Evolutionary conservation across 2,888 invertebrate species (phyloP).

Genomic region (Eucriotettix oculatus): DNA sequence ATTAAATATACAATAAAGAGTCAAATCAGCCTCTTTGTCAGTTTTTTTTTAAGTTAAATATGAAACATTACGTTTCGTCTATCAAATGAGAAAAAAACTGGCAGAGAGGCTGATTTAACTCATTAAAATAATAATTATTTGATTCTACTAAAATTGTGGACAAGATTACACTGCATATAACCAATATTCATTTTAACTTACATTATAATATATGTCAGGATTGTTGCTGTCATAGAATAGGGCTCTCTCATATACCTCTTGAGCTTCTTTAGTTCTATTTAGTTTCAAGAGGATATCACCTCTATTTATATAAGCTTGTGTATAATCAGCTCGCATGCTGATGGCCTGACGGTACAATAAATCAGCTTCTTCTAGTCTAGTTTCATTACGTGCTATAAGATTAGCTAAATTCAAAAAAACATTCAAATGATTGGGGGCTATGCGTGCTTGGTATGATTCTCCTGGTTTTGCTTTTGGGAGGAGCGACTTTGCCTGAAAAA

Average conservation of each 20-base stretch:
- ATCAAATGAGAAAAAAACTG: too few species aligned
- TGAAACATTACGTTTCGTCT: too few species aligned
- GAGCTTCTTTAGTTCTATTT: conserved; percentile 85
- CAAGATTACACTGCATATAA: too few species aligned
- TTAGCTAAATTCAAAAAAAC: conserved; percentile 91
- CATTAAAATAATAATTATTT: too few species aligned
- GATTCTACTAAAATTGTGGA: too few species aligned
- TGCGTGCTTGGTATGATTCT: conserved; percentile 85
- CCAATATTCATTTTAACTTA: conserved; percentile 33
- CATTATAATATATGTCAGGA: conserved; percentile 89
- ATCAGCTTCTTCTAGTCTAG: conserved; percentile 85
- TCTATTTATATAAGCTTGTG: conserved; percentile 91
- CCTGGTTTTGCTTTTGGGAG: conserved; percentile 84
- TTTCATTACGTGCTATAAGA: conserved; percentile 81
- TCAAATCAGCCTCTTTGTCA: too few species aligned
- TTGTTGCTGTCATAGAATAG: conserved; percentile 83
- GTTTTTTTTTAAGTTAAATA: too few species aligned
- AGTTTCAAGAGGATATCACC: conserved; percentile 91
- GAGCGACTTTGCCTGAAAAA: conserved; percentile 57
- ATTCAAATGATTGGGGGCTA: conserved; percentile 90
- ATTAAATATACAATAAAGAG: too few species aligned
- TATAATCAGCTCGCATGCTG: conserved; percentile 91
- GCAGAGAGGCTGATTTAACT: too few species aligned
- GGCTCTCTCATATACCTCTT: conserved; percentile 86
- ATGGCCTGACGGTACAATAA: conserved; percentile 87